Percentiles rank a stretch among this genome's conserved stretches.
These are phyloP conservation scores for Austrofundulus limnaeus DNA, from an alignment of 2,113 vertebrate species.

Conservation along the genomic window DNA sequence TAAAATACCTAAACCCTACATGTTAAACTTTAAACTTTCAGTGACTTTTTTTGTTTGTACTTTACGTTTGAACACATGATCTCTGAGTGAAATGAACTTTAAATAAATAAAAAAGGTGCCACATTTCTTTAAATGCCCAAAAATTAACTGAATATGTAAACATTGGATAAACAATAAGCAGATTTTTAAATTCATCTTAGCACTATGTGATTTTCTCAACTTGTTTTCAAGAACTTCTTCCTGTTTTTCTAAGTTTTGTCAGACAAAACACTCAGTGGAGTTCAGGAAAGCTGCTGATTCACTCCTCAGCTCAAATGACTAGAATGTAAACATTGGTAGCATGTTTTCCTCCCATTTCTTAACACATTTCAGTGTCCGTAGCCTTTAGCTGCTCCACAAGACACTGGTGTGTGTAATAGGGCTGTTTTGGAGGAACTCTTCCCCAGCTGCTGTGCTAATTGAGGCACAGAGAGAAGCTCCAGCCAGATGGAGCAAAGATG, in stretches of 20 bases:
- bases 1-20: background rate
- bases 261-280: conserved; percentile 19
- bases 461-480: conserved; percentile 70
- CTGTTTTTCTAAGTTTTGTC: conserved; percentile 31
- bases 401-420: conserved; percentile 65
- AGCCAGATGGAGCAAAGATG: conserved; percentile 80
- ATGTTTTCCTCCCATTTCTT: conserved; percentile 25
- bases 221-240: conserved; percentile 2
- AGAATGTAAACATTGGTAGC: conserved; percentile 47
- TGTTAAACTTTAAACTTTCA: no score
- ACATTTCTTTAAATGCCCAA: no score
- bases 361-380: conserved; percentile 38
- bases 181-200: no score
- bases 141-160: no score
- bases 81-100: no score
- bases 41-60: no score
- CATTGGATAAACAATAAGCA: no score
- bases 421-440: conserved; percentile 69
- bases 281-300: conserved; percentile 42
- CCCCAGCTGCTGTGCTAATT: conserved; percentile 80
- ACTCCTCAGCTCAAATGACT: conserved; percentile 32
- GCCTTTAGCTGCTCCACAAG: conserved; percentile 47
- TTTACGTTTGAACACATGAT: no score
- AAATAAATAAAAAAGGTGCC: no score
- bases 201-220: background rate